Evolutionary conservation across 2,113 vertebrate genomes (phyloP), one percentile per base, ranked within the genome.

Genomic region (Triplophysa rosa): DNA sequence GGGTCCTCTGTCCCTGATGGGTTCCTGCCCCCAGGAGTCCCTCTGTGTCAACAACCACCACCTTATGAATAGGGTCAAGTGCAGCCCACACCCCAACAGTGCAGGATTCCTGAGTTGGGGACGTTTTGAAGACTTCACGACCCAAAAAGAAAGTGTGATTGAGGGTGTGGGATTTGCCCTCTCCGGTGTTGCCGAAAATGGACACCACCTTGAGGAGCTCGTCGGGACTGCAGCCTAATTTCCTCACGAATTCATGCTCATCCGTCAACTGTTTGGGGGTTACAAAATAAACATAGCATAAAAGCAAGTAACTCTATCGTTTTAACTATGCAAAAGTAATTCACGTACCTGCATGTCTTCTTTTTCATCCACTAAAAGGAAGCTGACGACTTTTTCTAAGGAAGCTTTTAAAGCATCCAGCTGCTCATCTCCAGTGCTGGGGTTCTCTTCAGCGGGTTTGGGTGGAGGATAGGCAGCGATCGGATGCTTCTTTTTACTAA

Each of bases 131-230:
- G 67, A 99, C 98, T 91, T 99, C 96, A 49, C 95, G 94, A 40
- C 97, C 97, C 56, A 95, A 94, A 90, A 98, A 99, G 87, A 99
- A 99, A 33, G 98, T 99, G 70, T 99, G 95, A 86, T 99, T 99
- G 64, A 99, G 94, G 37, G 97, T 99, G 88, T 99, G 95, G 69
- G 98, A 99, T 90, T 99, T 99, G 49, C 98, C 98, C 86, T 99
- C 98, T 14, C 98, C 98, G 0, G 97, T 99, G 90, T 99, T 99
- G 69, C 98, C 98, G 89, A 99, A 99, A 89, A 99, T 97, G 70
- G 98, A 98, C 84, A 99, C 95, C 84, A 99, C 97, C 87, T 99
- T 99, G 86, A 99, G 91, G 68, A 97, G 95, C 80, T 99, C 95
- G 7, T 98, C 97, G 33, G 96, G 91, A 74, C 84, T 91, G 88